Percentiles rank a stretch among this genome's conserved stretches.
Conservation (phyloP, 2,113 vertebrate genomes). For the Tetrax tetrax region DNA sequence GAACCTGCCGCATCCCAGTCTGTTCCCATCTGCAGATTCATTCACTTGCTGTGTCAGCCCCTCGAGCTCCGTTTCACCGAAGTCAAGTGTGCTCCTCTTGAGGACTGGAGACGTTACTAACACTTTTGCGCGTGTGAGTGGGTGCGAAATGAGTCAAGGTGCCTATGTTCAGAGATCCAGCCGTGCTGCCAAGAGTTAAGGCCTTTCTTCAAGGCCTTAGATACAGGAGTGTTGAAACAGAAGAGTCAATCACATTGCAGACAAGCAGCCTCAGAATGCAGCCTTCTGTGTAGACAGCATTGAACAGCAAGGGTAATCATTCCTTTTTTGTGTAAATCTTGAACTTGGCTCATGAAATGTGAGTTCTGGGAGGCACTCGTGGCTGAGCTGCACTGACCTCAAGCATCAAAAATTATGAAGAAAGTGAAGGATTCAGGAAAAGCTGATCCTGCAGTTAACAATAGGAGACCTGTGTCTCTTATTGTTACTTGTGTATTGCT, state of each 20-base stretch:
- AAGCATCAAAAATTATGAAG: background rate
- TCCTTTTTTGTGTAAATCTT: background rate
- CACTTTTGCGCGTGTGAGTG: background rate
- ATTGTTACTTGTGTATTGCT: background rate
- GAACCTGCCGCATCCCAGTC: fast-evolving
- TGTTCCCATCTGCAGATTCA: background rate
- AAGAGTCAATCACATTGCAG: background rate
- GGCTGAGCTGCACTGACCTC: background rate
- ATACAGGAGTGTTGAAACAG: background rate
- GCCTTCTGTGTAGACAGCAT: background rate
- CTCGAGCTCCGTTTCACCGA: background rate
- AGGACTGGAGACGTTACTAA: background rate
- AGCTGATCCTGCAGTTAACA: background rate
- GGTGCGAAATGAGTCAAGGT: background rate
- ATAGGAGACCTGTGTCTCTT: background rate
- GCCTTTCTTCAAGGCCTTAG: background rate
- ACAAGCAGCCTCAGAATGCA: background rate
- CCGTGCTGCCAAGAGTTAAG: background rate
- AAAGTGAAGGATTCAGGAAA: background rate
- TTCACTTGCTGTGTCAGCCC: background rate
- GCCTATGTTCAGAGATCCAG: background rate
- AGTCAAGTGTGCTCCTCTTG: background rate
- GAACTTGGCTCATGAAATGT: background rate
- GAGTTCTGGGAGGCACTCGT: background rate
- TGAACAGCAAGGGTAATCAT: background rate